These are phyloP conservation scores for Leucophenga varia DNA, from an alignment of 1,140 invertebrate genomes.

Conservation along the genomic window DNA sequence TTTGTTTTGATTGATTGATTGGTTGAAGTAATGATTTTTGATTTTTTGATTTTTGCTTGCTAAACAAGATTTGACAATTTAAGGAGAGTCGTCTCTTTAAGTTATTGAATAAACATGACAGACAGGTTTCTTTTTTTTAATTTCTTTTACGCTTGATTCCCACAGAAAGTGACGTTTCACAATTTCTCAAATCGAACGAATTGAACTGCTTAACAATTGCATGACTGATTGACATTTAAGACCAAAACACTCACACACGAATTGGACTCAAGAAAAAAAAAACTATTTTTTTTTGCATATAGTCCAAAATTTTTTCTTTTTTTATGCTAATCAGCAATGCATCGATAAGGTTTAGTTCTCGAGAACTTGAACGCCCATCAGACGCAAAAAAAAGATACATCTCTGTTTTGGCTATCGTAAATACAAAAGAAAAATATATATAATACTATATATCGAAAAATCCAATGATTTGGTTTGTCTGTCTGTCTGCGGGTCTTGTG, in stretches of 20 bases:
- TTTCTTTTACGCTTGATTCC: slow-evolving; percentile 48
- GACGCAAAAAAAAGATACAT: slow-evolving; percentile 33
- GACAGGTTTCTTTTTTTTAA: slow-evolving; percentile 26
- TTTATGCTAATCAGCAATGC: slow-evolving; percentile 36
- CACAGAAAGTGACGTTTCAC: slow-evolving; percentile 50
- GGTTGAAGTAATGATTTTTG: slow-evolving; percentile 49
- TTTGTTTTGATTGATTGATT: slow-evolving; percentile 50
- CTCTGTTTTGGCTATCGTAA: no score
- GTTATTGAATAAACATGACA: slow-evolving; percentile 19
- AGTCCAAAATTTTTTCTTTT: not conserved
- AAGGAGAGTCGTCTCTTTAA: no score
- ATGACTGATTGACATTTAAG: slow-evolving; percentile 41
- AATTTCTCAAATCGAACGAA: no score
- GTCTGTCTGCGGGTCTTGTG: not conserved
- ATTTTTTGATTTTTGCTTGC: slow-evolving; percentile 34
- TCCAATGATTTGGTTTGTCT: not conserved
- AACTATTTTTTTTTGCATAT: slow-evolving; percentile 18
- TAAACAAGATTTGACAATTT: no score
- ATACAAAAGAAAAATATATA: no score
- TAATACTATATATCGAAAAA: no score
- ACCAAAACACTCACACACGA: not conserved
- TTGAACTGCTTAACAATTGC: not conserved
- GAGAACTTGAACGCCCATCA: slow-evolving; percentile 42
- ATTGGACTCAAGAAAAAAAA: slow-evolving; percentile 21
- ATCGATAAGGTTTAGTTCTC: slow-evolving; percentile 33